Evolutionary conservation across 2,113 vertebrate species (phyloP).

Genomic region (Sciurus niger): DNA sequence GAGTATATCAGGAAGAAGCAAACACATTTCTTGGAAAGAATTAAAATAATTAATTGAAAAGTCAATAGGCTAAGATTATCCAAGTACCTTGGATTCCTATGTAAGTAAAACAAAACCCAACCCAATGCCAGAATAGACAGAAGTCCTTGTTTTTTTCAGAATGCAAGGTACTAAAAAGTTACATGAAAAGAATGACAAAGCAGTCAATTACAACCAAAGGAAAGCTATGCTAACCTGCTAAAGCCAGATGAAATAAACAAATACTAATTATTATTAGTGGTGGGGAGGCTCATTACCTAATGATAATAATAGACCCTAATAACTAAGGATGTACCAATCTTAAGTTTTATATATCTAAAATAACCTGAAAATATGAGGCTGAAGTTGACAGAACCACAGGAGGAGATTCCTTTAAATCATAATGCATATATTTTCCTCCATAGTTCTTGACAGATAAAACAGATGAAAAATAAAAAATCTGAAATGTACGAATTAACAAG

Average conservation of each 20-base stretch:
- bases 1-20: background rate
- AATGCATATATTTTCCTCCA: background rate
- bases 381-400: background rate
- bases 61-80: background rate
- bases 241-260: background rate
- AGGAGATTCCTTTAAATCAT: background rate
- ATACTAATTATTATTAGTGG: background rate
- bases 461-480: background rate
- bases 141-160: background rate
- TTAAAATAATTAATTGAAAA: background rate
- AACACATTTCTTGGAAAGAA: background rate
- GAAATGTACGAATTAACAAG: background rate
- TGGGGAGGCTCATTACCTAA: no score
- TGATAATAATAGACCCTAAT: background rate
- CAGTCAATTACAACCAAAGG: background rate
- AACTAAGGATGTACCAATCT: background rate
- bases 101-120: background rate
- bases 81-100: background rate
- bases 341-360: background rate
- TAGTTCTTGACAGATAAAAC: background rate
- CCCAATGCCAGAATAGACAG: background rate
- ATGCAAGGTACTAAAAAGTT: background rate
- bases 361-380: background rate
- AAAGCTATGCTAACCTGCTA: background rate
- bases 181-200: background rate